Base-by-base conservation (phyloP, 2,888 invertebrate species). In the Temnothorax unifasciatus region DNA sequence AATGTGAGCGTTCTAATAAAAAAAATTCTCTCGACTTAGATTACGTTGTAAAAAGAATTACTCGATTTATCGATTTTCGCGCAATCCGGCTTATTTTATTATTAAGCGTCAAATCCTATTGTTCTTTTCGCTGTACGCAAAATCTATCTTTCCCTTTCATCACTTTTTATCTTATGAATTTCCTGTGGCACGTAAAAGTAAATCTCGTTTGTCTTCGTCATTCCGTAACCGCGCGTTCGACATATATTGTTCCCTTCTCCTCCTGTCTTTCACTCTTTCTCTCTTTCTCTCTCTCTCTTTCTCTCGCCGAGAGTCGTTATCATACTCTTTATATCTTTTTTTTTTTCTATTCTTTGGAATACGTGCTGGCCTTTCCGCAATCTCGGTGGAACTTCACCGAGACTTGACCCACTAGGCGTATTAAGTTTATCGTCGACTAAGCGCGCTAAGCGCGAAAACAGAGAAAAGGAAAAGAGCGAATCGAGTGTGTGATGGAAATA, bases 331-430 rank as follows among this genome's bases (percentile, higher is more conserved):
- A 63, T 61, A 66, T 82, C 75, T 50, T 11, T 34, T 63, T 21
- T 21, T 18, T 52, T 34, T 34, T 34, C 76, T 61, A 38, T 63
- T 85, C 50, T 66, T 83, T 64, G 44, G 59, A 59, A 87, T 61
- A 66, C 41, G 57, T 66, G 69, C 47, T 66, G 34, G 73, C 66
- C 59, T 85, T 87, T 91, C 86, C 85, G 82, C 83, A 90, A 91
- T 90, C 90, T 85, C 89, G 83, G 74, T 90, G 90, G 86, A 90
- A 90, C 85, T 90, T 90, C 77, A 87, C 87, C 83, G 73, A 87
- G 82, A 88, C 85, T 92, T 92, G 91, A 92, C 89, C 91, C 79
- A 90, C 68, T 91, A 86, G 84, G 64, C 29, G 83, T 81, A 86
- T 85, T 84, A 61, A 86, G 88, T 88, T 90, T 88, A 90, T 92